Conservation (phyloP, 2,797 vertebrate species). For the Argentina silus region DNA sequence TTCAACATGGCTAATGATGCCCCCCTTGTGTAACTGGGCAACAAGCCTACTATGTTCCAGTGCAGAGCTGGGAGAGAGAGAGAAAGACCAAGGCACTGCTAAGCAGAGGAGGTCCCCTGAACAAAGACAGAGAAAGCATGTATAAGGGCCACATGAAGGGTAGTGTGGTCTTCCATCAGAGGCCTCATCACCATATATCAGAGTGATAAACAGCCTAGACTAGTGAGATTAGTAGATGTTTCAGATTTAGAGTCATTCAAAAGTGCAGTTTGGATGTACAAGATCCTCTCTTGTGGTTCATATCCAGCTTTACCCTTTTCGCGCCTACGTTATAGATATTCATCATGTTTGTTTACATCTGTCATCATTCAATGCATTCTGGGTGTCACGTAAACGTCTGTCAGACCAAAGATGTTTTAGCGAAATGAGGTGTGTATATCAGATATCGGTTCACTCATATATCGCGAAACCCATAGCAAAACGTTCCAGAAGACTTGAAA, state of each 20-base stretch:
- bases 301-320: background rate
- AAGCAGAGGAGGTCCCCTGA: constrained; percentile 42
- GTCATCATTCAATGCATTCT: too few relatives aligned
- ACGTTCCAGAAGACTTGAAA: too few relatives aligned
- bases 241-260: constrained; percentile 5
- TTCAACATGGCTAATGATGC: constrained; percentile 55
- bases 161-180: constrained; percentile 25
- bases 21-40: constrained; percentile 45
- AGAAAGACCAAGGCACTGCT: constrained; percentile 34
- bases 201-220: constrained; percentile 14
- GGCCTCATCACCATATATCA: constrained; percentile 36
- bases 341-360: too few relatives aligned
- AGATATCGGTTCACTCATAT: too few relatives aligned
- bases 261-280: background rate
- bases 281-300: background rate
- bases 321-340: too few relatives aligned
- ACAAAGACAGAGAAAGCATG: constrained; percentile 47
- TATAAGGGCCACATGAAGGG: constrained; percentile 45
- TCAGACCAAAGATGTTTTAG: too few relatives aligned
- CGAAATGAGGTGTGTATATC: too few relatives aligned
- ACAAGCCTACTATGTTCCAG: constrained; percentile 30
- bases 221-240: constrained; percentile 15
- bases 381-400: too few relatives aligned
- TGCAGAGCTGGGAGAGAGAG: background rate
- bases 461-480: too few relatives aligned